Percentiles rank a stretch among this genome's conserved stretches.
Conservation (phyloP, 2,113 vertebrate genomes). For the Pithys albifrons region DNA sequence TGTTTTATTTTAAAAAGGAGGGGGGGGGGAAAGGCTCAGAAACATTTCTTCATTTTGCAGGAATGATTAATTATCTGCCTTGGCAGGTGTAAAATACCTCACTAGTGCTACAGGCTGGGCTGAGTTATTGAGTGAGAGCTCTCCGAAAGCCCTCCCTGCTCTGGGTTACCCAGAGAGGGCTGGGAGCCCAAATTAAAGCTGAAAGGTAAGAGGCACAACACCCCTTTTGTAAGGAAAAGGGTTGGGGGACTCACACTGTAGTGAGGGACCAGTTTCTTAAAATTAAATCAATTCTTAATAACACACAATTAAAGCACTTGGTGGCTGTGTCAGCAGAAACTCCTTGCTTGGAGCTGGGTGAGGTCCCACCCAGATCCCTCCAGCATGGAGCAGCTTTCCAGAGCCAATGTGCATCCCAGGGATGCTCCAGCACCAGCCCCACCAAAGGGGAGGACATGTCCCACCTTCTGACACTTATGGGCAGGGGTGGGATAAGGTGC, state of each 20-base stretch:
- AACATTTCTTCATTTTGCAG: slow-evolving; percentile 47
- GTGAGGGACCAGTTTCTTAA: background rate
- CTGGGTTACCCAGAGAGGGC: background rate
- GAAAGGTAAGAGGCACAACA: background rate
- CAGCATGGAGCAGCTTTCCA: background rate
- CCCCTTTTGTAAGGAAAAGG: background rate
- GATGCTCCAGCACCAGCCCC: background rate
- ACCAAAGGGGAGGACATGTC: background rate
- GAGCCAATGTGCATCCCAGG: background rate
- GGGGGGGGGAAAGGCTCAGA: background rate
- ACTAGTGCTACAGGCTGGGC: background rate
- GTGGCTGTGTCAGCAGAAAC: background rate
- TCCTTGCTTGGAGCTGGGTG: background rate
- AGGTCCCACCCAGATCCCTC: accelerated
- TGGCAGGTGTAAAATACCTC: slow-evolving; percentile 39
- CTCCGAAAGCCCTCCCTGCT: background rate
- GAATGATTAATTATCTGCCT: slow-evolving; percentile 65
- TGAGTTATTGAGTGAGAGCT: slow-evolving; percentile 68
- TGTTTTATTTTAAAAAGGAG: background rate
- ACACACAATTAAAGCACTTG: background rate
- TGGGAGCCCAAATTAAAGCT: background rate
- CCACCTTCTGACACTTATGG: background rate
- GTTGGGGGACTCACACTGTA: background rate
- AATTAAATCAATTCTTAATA: background rate
- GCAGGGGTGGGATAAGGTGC: background rate